Evolutionary conservation across 2,113 vertebrate genomes (phyloP).

Genomic region (Sinosuthora webbiana): DNA sequence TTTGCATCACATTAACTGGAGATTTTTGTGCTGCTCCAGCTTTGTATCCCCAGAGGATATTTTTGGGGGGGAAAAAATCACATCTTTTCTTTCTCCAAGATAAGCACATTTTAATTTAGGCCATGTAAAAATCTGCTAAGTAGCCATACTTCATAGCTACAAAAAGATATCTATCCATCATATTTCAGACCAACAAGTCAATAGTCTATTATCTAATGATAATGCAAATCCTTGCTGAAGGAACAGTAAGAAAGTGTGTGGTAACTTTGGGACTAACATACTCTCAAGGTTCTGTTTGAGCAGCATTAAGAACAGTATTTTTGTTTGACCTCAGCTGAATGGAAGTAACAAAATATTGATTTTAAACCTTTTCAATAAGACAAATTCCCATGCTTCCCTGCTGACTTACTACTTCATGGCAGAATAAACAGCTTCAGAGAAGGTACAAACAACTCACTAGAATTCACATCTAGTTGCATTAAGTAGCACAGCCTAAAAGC

Average conservation of each 20-base stretch:
- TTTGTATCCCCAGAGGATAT: background rate
- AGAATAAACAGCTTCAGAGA: background rate
- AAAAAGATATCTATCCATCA: background rate
- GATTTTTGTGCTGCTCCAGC: background rate
- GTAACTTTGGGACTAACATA: background rate
- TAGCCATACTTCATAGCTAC: background rate
- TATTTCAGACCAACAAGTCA: background rate
- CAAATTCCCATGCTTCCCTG: background rate
- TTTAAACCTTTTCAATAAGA: background rate
- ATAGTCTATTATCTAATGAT: background rate
- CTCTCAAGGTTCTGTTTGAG: background rate
- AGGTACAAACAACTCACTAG: background rate
- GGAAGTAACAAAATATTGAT: background rate
- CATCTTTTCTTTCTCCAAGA: background rate
- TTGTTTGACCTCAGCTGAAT: background rate
- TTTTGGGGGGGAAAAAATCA: rapidly evolving
- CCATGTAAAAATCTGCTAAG: background rate
- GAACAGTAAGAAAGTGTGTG: background rate
- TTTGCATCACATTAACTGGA: background rate
- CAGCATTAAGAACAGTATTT: background rate
- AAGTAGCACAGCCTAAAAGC: background rate
- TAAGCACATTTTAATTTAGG: background rate
- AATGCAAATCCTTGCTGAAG: background rate
- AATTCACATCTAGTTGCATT: background rate
- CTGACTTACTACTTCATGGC: background rate